Base-by-base conservation (phyloP, 2,797 vertebrate genomes). In the Neopelma chrysocephalum region DNA sequence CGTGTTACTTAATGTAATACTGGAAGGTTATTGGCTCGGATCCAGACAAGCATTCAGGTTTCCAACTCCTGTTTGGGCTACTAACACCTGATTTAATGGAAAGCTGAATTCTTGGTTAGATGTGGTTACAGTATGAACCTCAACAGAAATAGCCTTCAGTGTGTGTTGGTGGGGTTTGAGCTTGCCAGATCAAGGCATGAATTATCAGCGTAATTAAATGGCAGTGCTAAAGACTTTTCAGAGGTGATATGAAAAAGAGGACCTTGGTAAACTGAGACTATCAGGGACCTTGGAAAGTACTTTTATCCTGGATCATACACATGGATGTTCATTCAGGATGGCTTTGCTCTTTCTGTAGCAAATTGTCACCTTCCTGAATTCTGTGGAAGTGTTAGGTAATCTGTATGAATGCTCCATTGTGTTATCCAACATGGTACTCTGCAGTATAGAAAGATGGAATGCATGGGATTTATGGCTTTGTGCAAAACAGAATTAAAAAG, bases 71-170 rank as follows among this genome's bases (percentile, higher is more conserved):
- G 43, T 79, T 87, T 5, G 1, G 62, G 23, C 20, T 88, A 75
- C 61, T 68, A 85, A 45, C 32, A 78, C 60, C 82, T 56, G 91
- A n/a, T 95, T 89, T 73, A 87, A 81, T 42, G 56, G 78, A 84
- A 85, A 95, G 56, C 12, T 56, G 38, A 73, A 66, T 45, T 54
- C 32, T 68, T 5, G 2, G 27, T 76, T 62, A 87, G 34, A 80
- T 85, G 43, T 66, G 20, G 56, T 84, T 82, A 13, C 2, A 4
- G 54, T 7, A 64, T 0, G 1, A 91, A 64, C 21, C 34, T 84
- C 9, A 53, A 29, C 7, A 68, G 66, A 90, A 50, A 20, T 32
- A 72, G 45, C 1, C 2, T n/a, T 60, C 0, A 0, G 9, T 6
- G 10, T 36, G 26, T 38, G 23, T 31, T 71, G 48, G 15, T 48